phyloP scores from a whole-genome alignment of 1,140 invertebrate genomes.

The Dreissena polymorpha region DNA sequence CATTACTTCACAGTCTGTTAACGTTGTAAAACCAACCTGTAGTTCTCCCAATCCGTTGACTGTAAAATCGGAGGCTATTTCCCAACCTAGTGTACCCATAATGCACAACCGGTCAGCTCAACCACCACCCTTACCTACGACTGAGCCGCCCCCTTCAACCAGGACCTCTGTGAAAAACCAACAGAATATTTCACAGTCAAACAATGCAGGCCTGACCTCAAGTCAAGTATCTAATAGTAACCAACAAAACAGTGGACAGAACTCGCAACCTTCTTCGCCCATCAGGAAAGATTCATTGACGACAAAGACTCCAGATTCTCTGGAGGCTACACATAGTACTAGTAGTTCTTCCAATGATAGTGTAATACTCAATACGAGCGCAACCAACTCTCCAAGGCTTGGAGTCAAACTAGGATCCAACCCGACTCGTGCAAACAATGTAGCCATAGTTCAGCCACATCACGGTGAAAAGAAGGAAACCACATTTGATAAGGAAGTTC shows the following conservation, averaged over 20 bases:
- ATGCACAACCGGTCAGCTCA: conserved; percentile 63
- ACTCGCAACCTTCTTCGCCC: conserved; percentile 24
- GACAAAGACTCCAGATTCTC: conserved; percentile 46
- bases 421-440: conserved; percentile 72
- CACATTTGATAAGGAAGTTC: conserved; percentile 78
- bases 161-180: conserved; percentile 52
- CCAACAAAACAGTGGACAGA: not conserved
- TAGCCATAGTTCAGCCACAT: conserved; percentile 75
- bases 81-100: conserved; percentile 72
- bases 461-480: conserved; percentile 78
- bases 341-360: conserved; percentile 74
- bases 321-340: conserved; percentile 33
- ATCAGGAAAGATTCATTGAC: conserved; percentile 12
- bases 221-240: conserved; percentile 32
- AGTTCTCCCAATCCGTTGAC: conserved; percentile 62
- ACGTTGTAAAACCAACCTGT: conserved; percentile 75
- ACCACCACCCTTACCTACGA: conserved; percentile 57
- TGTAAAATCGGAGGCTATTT: conserved; percentile 73
- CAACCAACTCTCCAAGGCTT: conserved; percentile 72
- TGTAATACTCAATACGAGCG: conserved; percentile 68
- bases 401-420: conserved; percentile 73
- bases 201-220: conserved; percentile 5
- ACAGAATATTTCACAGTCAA: conserved; percentile 47
- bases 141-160: conserved; percentile 61
- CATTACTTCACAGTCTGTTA: conserved; percentile 67